phyloP scores from a whole-genome alignment of 2,797 vertebrate genomes.

The Myotis pilosus region DNA sequence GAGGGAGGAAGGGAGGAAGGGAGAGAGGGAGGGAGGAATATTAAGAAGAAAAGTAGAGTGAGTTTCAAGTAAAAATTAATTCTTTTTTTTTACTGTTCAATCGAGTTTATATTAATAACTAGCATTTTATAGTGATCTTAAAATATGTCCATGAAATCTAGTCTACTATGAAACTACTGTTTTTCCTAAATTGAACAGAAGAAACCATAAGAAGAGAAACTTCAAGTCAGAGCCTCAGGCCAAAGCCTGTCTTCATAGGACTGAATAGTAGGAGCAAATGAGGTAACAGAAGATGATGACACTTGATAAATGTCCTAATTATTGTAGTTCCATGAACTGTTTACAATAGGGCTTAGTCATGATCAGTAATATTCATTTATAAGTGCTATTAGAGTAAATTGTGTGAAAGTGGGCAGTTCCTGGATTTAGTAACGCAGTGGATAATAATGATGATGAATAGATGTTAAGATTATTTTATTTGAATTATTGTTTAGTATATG shows the following conservation, averaged over 20 bases:
- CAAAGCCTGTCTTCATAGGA: neutral
- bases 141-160: neutral
- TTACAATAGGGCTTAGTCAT: neutral
- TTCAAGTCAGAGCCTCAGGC: conserved; percentile 36
- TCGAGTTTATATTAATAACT: neutral
- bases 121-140: neutral
- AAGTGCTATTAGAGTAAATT: neutral
- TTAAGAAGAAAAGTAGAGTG: neutral
- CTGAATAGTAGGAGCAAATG: conserved; percentile 39
- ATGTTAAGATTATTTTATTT: conserved; percentile 9
- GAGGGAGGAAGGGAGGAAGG: neutral
- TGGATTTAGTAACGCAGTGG: conserved; percentile 48
- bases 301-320: neutral
- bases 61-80: neutral
- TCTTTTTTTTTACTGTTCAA: neutral
- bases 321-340: conserved; percentile 58
- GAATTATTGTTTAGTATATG: conserved; percentile 34
- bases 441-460: conserved; percentile 27
- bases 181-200: conserved; percentile 45
- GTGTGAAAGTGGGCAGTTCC: conserved; percentile 44
- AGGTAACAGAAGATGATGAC: conserved; percentile 56
- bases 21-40: too few species aligned
- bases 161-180: neutral
- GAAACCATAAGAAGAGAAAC: conserved; percentile 58
- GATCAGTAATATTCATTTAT: neutral